A percentile compares a stretch with the other conserved stretches of the same genome.
phyloP scores from a whole-genome alignment of 2,797 vertebrate genomes.

The Pseudotriccus pelzelni region DNA sequence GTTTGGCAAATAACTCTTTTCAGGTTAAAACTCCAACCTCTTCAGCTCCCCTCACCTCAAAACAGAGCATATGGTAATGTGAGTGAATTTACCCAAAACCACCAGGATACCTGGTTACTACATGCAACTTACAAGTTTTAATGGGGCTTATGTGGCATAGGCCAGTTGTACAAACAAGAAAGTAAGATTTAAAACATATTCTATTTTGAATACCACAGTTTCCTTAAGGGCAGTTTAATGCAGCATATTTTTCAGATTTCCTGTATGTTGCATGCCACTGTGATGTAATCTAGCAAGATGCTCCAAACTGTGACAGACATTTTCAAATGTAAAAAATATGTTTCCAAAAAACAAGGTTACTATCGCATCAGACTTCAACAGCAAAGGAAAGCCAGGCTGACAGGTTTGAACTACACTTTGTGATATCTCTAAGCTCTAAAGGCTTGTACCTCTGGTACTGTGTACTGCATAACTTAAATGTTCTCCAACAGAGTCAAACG shows the following conservation, averaged over 20 bases:
- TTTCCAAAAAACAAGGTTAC: conserved; percentile 48
- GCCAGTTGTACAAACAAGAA: conserved; percentile 65
- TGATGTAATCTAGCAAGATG: conserved; percentile 64
- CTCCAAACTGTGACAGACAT: conserved; percentile 59
- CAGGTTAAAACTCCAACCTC: neutral
- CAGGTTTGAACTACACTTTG: neutral
- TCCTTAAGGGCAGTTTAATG: conserved; percentile 67
- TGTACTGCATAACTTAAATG: neutral
- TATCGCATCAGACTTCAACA: conserved; percentile 34
- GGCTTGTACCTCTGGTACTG: neutral
- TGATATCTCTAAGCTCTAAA: neutral
- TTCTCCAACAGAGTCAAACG: neutral
- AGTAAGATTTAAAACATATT: conserved; percentile 70
- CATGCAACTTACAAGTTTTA: neutral
- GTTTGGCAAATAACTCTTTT: neutral
- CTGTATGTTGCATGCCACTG: conserved; percentile 64
- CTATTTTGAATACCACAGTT: conserved; percentile 66
- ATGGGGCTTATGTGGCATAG: neutral
- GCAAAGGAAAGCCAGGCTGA: neutral
- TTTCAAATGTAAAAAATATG: conserved; percentile 65
- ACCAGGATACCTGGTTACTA: neutral
- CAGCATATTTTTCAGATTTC: conserved; percentile 68
- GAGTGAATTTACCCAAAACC: neutral
- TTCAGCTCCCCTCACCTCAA: neutral
- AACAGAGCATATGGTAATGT: neutral